Evolutionary conservation across 2,113 vertebrate species (phyloP).

Genomic region (Edolisoma coerulescens): DNA sequence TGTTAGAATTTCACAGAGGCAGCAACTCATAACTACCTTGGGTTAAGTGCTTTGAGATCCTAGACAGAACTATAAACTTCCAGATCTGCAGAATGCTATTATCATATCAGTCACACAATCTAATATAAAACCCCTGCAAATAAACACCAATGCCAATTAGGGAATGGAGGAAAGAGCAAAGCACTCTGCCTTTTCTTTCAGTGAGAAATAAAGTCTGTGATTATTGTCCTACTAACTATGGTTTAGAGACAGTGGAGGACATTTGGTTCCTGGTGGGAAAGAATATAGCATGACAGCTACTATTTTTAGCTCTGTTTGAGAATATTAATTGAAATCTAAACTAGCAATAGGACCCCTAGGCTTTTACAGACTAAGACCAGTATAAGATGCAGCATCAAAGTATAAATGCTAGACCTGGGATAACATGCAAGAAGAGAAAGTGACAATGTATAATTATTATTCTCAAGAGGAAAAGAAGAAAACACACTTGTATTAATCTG

Average conservation of each 20-base stretch:
- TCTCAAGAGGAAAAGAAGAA: background rate
- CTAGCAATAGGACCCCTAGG: background rate
- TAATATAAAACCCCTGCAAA: background rate
- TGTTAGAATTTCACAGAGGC: slow-evolving; percentile 1
- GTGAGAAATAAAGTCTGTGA: background rate
- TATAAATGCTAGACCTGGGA: background rate
- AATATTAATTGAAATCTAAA: slow-evolving; percentile 51
- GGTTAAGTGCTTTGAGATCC: slow-evolving; percentile 39
- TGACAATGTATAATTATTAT: background rate
- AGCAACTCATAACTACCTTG: background rate
- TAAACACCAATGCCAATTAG: slow-evolving; percentile 29
- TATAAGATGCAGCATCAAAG: background rate
- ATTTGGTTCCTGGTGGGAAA: slow-evolving; percentile 15
- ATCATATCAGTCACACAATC: background rate
- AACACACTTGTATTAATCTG: background rate
- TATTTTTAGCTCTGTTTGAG: slow-evolving; percentile 41
- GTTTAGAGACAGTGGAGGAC: slow-evolving; percentile 13
- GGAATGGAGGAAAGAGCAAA: slow-evolving; percentile 10
- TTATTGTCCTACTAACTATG: background rate
- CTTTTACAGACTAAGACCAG: background rate
- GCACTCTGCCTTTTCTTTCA: background rate
- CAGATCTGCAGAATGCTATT: background rate
- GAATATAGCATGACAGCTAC: slow-evolving; percentile 5
- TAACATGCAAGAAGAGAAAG: background rate
- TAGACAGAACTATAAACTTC: slow-evolving; percentile 1